A percentile compares a stretch with the other conserved stretches of the same genome.
These are phyloP conservation scores for Lycorma delicatula DNA, from an alignment of 1,140 invertebrate genomes.

Conservation along the genomic window DNA sequence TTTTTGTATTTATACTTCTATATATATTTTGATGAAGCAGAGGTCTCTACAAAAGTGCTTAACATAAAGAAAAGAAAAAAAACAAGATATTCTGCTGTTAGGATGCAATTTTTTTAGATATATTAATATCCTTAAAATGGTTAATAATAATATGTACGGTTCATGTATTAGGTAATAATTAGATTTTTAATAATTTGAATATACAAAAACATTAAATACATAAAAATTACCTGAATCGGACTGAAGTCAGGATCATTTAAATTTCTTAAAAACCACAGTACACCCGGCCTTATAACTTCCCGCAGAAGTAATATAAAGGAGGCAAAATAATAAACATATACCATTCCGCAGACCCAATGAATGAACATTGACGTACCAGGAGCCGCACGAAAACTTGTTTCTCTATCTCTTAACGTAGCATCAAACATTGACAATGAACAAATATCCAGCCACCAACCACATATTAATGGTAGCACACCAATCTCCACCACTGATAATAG, in stretches of 20 bases:
- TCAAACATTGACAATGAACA: slow-evolving; percentile 95
- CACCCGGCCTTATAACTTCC: slow-evolving; percentile 90
- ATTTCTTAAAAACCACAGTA: slow-evolving; percentile 94
- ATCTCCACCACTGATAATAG: slow-evolving; percentile 90
- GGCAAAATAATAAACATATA: slow-evolving; percentile 99
- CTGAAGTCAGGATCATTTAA: slow-evolving; percentile 99
- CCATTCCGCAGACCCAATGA: slow-evolving; percentile 99
- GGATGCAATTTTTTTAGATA: no score
- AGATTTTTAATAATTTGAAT: no score
- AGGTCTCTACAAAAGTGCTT: no score
- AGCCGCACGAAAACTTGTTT: slow-evolving; percentile 72
- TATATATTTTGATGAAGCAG: no score
- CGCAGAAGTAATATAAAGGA: slow-evolving; percentile 89
- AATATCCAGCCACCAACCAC: slow-evolving; percentile 98
- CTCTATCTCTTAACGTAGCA: slow-evolving; percentile 77
- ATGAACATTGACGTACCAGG: slow-evolving; percentile 90
- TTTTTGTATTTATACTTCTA: no score
- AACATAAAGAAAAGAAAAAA: no score
- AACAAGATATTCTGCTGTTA: background rate
- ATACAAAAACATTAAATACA: background rate
- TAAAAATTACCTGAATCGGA: slow-evolving; percentile 72
- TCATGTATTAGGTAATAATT: no score
- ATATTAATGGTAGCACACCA: slow-evolving; percentile 90
- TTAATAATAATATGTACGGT: background rate
- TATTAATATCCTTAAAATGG: background rate